These are phyloP conservation scores for Edolisoma coerulescens DNA, from an alignment of 2,113 vertebrate species.

Conservation along the genomic window DNA sequence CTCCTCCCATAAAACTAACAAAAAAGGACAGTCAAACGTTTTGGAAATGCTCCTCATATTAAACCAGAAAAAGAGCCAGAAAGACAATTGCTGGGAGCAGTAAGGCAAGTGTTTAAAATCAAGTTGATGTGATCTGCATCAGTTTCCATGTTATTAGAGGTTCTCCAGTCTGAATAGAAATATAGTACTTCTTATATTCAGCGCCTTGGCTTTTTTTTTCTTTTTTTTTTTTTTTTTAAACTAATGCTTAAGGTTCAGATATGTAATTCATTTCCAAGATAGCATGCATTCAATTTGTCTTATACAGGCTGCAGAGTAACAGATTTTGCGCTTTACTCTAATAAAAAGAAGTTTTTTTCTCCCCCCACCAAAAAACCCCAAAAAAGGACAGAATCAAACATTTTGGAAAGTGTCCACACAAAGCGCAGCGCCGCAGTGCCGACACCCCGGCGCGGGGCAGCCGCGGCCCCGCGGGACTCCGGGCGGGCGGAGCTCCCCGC, in stretches of 20 bases:
- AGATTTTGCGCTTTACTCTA: not conserved
- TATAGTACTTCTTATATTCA: not conserved
- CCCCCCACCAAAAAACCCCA: accelerated
- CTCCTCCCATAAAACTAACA: accelerated
- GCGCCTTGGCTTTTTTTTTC: not conserved
- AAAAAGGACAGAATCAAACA: too few relatives aligned
- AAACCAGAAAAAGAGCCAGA: not conserved
- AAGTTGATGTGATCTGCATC: not conserved
- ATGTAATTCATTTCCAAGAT: not conserved
- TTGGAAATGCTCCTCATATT: not conserved
- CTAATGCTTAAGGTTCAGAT: not conserved
- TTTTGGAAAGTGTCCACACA: not conserved
- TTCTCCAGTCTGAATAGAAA: not conserved
- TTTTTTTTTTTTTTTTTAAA: not conserved
- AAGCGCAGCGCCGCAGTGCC: not conserved
- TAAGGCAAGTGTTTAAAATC: not conserved
- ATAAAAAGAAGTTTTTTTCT: not conserved
- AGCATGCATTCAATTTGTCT: not conserved
- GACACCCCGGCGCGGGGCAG: not conserved
- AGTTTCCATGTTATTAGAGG: not conserved
- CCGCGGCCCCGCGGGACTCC: not conserved
- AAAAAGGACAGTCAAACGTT: not conserved
- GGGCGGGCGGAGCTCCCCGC: not conserved
- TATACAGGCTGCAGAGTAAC: not conserved
- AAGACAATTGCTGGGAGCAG: not conserved